phyloP scores from a whole-genome alignment of 2,113 vertebrate species.

The Gavialis gangeticus region DNA sequence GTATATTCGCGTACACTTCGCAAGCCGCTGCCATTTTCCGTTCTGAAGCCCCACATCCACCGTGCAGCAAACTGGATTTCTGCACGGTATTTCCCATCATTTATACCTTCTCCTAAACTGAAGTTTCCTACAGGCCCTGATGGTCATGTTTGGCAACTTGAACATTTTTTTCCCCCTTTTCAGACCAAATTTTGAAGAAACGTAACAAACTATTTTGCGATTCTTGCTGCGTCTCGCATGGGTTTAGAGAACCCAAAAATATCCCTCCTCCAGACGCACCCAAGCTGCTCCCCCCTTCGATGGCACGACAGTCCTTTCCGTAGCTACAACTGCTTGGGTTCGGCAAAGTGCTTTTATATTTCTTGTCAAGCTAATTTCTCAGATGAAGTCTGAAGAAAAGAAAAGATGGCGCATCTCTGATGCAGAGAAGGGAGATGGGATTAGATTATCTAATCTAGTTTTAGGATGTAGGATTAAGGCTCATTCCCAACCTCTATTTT shows the following conservation, averaged over 20 bases:
- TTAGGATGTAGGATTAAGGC: neutral
- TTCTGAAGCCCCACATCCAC: accelerated
- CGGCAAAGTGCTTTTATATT: neutral
- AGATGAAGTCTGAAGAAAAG: neutral
- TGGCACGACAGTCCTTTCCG: accelerated
- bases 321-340: neutral
- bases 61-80: neutral
- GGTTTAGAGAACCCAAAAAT: neutral
- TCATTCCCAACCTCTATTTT: neutral
- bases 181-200: neutral
- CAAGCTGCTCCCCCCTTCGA: neutral
- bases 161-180: neutral
- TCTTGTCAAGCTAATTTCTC: neutral
- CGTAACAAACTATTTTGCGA: accelerated
- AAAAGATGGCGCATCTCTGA: neutral
- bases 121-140: neutral
- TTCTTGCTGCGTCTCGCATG: neutral
- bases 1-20: neutral
- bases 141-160: accelerated
- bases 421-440: neutral
- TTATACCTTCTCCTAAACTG: too few species aligned
- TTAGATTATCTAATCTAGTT: neutral
- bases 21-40: neutral
- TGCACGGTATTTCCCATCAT: neutral
- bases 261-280: accelerated